Base-by-base conservation (phyloP, 2,888 invertebrate species). In the Meiosimyza platycephala region DNA sequence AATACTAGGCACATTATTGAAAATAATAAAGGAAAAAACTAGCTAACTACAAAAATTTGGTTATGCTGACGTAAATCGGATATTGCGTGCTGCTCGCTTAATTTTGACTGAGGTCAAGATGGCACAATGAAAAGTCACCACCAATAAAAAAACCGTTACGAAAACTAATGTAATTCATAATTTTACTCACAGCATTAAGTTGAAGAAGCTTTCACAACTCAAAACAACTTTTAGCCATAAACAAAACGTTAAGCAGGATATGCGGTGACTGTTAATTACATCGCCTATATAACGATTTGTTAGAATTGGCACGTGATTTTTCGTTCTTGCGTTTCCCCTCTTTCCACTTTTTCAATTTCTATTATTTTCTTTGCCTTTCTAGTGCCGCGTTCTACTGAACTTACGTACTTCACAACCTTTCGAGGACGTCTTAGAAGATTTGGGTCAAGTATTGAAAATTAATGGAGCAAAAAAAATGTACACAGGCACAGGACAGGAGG, bases 401-500 rank as follows among this genome's bases (percentile, higher is more conserved):
- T 91, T 97, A 80, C 92, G 95, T 77, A 97, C 97, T 18, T 93
- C 95, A 48, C 97, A 97, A 83, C 95, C 96, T 0, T 98, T 97
- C 85, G 97, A 97, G 88, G 97, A 97, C 84, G 95, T 98, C 50
- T 89, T 98, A 72, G 94, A 94, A 85, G 97, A 98, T 88, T 90
- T 98, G 82, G 97, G 97, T 62, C 95, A 95, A 89, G 95, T 97
- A 63, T 89, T 98, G 77, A 96, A 95, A 89, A 95, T 96, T 92
- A 95, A 92, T 82, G 94, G 95, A 75, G 95, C 95, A 77, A 94
- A 95, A 86, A 90, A 94, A 85, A 95, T 97, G 93, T 96, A 94
- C 88, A 97, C 97, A 48, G 94, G 95, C 63, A 93, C 93, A 51
- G 95, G 96, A 51, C 96, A 95, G 89, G 95, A 96, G 92, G 97